These are phyloP conservation scores for Prionailurus bengalensis DNA, from an alignment of 2,113 vertebrate species.

Conservation along the genomic window DNA sequence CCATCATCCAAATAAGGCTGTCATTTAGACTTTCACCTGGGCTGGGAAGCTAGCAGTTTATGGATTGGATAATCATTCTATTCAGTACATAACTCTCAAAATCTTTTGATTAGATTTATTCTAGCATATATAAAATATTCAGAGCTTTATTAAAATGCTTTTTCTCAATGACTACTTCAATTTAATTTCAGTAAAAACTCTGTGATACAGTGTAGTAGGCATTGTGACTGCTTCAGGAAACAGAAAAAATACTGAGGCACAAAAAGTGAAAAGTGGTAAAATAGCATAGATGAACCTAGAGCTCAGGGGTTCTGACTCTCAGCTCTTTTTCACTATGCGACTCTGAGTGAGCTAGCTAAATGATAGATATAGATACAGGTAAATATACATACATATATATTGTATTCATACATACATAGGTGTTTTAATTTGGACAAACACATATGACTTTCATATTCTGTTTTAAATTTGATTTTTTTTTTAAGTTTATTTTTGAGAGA, in stretches of 20 bases:
- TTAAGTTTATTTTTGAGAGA: no score
- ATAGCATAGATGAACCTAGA: background rate
- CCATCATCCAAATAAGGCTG: background rate
- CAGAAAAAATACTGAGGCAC: background rate
- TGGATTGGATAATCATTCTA: background rate
- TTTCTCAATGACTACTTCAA: background rate
- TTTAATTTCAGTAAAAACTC: conserved; percentile 27
- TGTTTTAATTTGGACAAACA: background rate
- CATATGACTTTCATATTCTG: background rate
- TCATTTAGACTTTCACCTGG: background rate
- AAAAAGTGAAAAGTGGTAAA: background rate
- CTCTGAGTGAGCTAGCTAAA: background rate
- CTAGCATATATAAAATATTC: background rate
- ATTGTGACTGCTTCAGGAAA: background rate
- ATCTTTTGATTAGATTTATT: background rate
- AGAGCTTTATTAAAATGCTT: background rate
- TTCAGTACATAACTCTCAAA: background rate
- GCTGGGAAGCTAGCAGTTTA: background rate
- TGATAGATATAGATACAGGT: background rate
- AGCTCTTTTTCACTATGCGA: background rate
- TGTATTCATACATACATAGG: background rate
- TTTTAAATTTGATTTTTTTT: background rate
- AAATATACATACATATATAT: background rate
- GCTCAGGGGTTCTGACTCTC: background rate
- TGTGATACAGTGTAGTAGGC: background rate